A percentile compares a stretch with the other conserved stretches of the same genome.
These are phyloP conservation scores for Crypturellus tataupa DNA, from an alignment of 2,797 vertebrate species.

Conservation along the genomic window DNA sequence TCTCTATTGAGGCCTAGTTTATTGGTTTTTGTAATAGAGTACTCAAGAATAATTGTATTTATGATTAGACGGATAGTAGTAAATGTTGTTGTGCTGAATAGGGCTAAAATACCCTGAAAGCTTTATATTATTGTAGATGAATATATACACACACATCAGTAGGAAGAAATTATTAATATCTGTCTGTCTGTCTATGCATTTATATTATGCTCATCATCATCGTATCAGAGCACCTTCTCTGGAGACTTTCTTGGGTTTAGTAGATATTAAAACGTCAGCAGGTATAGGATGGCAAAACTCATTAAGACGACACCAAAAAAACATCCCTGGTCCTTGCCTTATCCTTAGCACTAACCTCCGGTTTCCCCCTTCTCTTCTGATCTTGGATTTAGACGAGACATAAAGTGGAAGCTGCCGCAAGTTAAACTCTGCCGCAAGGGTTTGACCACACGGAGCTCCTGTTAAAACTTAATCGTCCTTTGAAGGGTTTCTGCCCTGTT, in stretches of 20 bases:
- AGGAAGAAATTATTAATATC: slow-evolving; percentile 68
- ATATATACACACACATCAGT: slow-evolving; percentile 56
- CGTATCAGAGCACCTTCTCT: slow-evolving; percentile 42
- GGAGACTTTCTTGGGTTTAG: slow-evolving; percentile 64
- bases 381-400: background rate
- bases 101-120: slow-evolving; percentile 74
- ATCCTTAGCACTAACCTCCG: slow-evolving; percentile 32
- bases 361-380: slow-evolving; percentile 6
- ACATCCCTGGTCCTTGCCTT: background rate
- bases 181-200: slow-evolving; percentile 72
- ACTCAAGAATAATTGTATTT: slow-evolving; percentile 85
- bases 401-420: background rate
- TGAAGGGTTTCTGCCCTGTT: background rate
- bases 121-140: slow-evolving; percentile 66
- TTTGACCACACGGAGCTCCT: background rate
- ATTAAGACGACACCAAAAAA: slow-evolving; percentile 37
- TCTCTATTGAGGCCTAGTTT: slow-evolving; percentile 84
- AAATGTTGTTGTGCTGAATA: slow-evolving; percentile 75
- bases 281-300: slow-evolving; percentile 51
- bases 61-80: slow-evolving; percentile 81
- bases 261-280: slow-evolving; percentile 70
- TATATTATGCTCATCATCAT: slow-evolving; percentile 66
- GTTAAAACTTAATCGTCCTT: background rate
- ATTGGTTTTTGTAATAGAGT: slow-evolving; percentile 85
- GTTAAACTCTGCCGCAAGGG: background rate